Base-by-base conservation (phyloP, 2,113 vertebrate species). In the Ciconia stormi region DNA sequence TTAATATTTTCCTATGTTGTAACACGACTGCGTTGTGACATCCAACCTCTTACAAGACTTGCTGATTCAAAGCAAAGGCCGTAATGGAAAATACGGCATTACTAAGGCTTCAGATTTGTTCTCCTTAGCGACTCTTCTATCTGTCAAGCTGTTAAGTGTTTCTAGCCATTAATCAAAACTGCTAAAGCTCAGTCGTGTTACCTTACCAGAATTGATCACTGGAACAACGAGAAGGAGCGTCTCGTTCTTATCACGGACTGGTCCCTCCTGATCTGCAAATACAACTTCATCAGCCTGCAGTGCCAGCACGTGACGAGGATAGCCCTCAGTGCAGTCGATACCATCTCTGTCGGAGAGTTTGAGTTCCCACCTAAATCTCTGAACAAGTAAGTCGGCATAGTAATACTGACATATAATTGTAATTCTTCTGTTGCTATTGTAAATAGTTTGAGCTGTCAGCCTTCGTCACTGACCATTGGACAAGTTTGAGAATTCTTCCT, bases 171-270 rank as follows among this genome's bases (percentile, higher is more conserved):
- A 19, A 8, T 16, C 65, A 22, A 16, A 65, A 10, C 26, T 3
- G 5, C 77, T 42, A 2, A 30, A 62, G 44, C 34, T 56, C 44
- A 4, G 15, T 5, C 0, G 0, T 16, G 34, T 65, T 80, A 2
- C 23, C 66, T 87, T 16, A 14, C 62, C 96, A 99, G 99, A 93
- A 95, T 99, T 10, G 99, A 99, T 93, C 99, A 99, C 96, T 99
- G 99, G 99, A 99, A 99, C 98, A 99, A 99, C 0, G 99, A 99
- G 91, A 99, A 98, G 97, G 99, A 99, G 85, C 98, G 99, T 19
- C 98, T 99, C 10, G 99, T 99, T 73, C 98, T 99, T 9, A 98
- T 99, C 94, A 99, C 99, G 0, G 99, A 99, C 30, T 98, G 98
- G 98, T 99, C 99, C 34, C 98, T 99, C 74, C 98, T 99, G 95